Percentiles rank a stretch among this genome's conserved stretches.
These are phyloP conservation scores for Takifugu rubripes DNA, from an alignment of 2,797 vertebrate species.

Conservation along the genomic window DNA sequence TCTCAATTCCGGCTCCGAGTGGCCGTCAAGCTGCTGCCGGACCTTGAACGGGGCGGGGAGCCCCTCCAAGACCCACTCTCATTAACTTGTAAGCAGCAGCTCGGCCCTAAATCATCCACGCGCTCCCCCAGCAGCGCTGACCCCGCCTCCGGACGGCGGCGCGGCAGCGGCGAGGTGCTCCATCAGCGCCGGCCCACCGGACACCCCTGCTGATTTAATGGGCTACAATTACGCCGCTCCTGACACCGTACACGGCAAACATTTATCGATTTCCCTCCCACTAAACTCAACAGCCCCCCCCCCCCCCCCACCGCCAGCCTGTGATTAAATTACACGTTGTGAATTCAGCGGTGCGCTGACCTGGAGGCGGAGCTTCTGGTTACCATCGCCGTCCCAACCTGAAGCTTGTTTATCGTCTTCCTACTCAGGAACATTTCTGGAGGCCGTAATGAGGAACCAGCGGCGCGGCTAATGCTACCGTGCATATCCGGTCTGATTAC, in stretches of 20 bases:
- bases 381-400: too few species aligned
- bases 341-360: slow-evolving; percentile 18
- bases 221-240: slow-evolving; percentile 64
- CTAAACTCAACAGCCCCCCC: slow-evolving; percentile 57
- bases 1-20: slow-evolving; percentile 19
- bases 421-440: too few species aligned
- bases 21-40: slow-evolving; percentile 29
- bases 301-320: slow-evolving; percentile 35
- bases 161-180: too few species aligned
- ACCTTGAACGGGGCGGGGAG: slow-evolving; percentile 47
- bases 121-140: slow-evolving; percentile 16
- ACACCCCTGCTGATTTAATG: slow-evolving; percentile 50
- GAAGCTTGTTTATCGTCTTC: slow-evolving; percentile 21
- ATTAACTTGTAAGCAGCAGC: slow-evolving; percentile 69
- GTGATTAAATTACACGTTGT: slow-evolving; percentile 11
- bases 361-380: slow-evolving; percentile 2
- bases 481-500: slow-evolving; percentile 69
- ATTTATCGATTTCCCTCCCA: too few species aligned
- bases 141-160: too few species aligned
- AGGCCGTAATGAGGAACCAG: slow-evolving; percentile 33
- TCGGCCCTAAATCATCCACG: slow-evolving; percentile 58
- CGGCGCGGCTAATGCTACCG: not conserved
- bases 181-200: slow-evolving; percentile 18
- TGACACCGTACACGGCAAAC: slow-evolving; percentile 57
- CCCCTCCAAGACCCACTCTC: slow-evolving; percentile 51